Evolutionary conservation across 2,797 vertebrate species (phyloP).

Genomic region (Semotilus atromaculatus): DNA sequence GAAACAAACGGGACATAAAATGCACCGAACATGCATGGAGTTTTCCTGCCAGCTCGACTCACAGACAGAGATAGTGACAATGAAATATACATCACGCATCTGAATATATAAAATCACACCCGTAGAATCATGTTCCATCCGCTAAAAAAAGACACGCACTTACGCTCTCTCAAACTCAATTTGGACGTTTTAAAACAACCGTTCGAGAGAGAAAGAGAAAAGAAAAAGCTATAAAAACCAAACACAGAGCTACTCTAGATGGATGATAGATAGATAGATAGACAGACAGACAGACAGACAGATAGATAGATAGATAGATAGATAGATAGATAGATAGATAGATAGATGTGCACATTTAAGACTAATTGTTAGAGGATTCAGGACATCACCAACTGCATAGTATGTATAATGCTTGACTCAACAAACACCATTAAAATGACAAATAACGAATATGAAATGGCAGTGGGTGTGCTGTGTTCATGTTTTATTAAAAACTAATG

Average conservation of each 20-base stretch:
- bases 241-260: too few species aligned
- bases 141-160: not conserved
- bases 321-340: fast-evolving
- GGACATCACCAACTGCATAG: not conserved
- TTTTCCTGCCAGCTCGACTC: not conserved
- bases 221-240: too few species aligned
- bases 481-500: constrained; percentile 19
- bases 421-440: constrained; percentile 1
- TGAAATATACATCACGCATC: constrained; percentile 5
- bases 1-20: not conserved
- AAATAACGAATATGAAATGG: not conserved
- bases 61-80: not conserved
- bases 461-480: not conserved
- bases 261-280: fast-evolving
- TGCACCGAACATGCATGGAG: not conserved
- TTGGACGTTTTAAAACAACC: constrained; percentile 19
- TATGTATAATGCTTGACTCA: not conserved
- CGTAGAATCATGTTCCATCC: not conserved
- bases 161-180: not conserved
- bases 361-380: not conserved
- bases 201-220: not conserved
- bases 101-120: constrained; percentile 21
- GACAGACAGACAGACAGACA: too few species aligned
- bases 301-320: fast-evolving
- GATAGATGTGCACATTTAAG: too few species aligned